phyloP scores from a whole-genome alignment of 1,140 invertebrate species.

The Scaptomyza pallida region DNA sequence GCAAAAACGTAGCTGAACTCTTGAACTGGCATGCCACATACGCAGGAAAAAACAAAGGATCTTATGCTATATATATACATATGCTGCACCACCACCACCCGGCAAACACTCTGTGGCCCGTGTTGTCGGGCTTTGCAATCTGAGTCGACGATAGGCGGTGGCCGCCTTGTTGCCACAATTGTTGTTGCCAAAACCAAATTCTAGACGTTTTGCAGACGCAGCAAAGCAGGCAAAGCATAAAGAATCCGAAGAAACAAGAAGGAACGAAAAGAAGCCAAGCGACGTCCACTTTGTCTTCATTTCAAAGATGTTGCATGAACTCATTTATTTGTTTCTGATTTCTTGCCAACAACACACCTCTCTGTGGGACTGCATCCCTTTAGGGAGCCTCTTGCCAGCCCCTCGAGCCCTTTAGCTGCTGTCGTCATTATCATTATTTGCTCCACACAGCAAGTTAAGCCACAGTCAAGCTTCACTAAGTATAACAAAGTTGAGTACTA shows the following conservation, averaged over 20 bases:
- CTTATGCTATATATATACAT: too few relatives aligned
- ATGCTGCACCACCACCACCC: neutral
- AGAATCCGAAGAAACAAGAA: neutral
- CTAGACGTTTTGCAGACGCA: slow-evolving; percentile 50
- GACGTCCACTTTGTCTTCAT: slow-evolving; percentile 78
- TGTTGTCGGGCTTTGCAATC: slow-evolving; percentile 38
- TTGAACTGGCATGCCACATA: slow-evolving; percentile 56
- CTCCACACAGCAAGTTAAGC: neutral
- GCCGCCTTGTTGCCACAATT: slow-evolving; percentile 16
- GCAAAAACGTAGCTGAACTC: slow-evolving; percentile 52
- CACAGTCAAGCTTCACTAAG: neutral
- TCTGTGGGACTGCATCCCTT: neutral
- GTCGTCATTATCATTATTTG: slow-evolving; percentile 74
- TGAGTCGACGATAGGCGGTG: slow-evolving; percentile 42
- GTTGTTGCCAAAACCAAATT: slow-evolving; percentile 45
- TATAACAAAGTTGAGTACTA: neutral
- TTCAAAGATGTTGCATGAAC: slow-evolving; percentile 77
- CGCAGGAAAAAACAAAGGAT: slow-evolving; percentile 22
- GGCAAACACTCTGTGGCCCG: neutral
- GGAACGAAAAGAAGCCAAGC: slow-evolving; percentile 22
- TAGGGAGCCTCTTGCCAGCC: too few relatives aligned
- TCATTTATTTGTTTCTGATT: slow-evolving; percentile 83
- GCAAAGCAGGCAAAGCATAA: slow-evolving; percentile 6
- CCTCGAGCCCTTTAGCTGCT: slow-evolving; percentile 19
- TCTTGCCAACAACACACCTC: slow-evolving; percentile 75